Base-by-base conservation (phyloP, 2,888 invertebrate species). In the Chrysomela aeneicollis region DNA sequence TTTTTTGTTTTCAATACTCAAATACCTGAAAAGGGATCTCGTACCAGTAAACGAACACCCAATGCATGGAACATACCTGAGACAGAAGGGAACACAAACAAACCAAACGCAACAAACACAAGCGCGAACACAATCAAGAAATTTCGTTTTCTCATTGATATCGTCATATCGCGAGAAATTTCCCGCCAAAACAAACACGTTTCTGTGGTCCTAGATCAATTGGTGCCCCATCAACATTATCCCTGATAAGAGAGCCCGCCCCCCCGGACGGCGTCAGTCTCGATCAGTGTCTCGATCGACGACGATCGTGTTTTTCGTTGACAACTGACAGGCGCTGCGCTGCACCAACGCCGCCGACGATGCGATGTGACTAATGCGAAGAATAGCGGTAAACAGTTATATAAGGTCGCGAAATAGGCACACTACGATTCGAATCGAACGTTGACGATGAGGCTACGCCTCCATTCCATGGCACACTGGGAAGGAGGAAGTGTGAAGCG, bases 41-140 rank as follows among this genome's bases (percentile, higher is more conserved):
- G 26, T 5, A 26, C 6, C 6, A 5, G 6, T 26, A 26, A 5
- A 6, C 26, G 26, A 26, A 26, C 26, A 26, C 26, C 4, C 3
- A 26, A 26, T 26, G 26, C 6, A 26, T 26, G 26, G 26, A 6
- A 42, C 42, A 42, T 42, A 86, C 86, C 86, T 82, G 86, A 85
- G 64, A 84, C 83, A 51, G 85, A 84, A 72, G 85, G 81, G 63
- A 86, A 78, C 30, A 86, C 82, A 76, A 86, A 83, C 58, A 87
- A 81, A 74, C 86, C 85, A 79, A 87, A 87, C 49, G 87, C 87
- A 71, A 87, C 82, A 78, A 87, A 83, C 71, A 87, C 82, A 66
- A 85, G 82, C 53, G 85, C 84, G 67, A 87, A 82, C 74, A 86
- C 83, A 71, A 88, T 78, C 76, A 88, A 83, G 75, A 87, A 86